A percentile compares a stretch with the other conserved stretches of the same genome.
Evolutionary conservation across 2,797 vertebrate genomes (phyloP).

Genomic region (Taenioides sp.): DNA sequence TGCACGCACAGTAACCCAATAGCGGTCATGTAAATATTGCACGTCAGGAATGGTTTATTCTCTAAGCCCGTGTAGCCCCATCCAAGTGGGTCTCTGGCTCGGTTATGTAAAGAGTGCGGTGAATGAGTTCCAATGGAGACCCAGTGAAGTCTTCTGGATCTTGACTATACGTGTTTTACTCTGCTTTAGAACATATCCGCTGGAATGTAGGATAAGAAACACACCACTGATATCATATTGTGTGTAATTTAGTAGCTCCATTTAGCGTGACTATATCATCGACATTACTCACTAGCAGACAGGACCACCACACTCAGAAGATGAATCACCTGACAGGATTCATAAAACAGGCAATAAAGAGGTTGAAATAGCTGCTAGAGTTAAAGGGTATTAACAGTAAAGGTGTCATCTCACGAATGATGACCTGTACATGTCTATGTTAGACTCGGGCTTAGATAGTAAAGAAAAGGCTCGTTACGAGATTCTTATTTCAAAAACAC

Average conservation of each 20-base stretch:
- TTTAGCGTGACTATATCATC: neutral
- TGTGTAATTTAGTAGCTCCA: conserved; percentile 22
- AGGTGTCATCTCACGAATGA: neutral
- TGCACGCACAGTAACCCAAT: conserved; percentile 45
- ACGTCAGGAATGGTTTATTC: conserved; percentile 45
- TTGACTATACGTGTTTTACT: conserved; percentile 51
- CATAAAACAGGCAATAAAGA: neutral
- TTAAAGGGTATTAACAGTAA: neutral
- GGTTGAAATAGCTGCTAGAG: neutral
- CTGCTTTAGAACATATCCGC: conserved; percentile 55
- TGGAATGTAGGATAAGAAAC: conserved; percentile 53
- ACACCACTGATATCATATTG: conserved; percentile 32
- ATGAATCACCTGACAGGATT: neutral
- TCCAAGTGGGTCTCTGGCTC: conserved; percentile 49
- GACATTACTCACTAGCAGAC: neutral
- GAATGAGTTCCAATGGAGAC: conserved; percentile 47
- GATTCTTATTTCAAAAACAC: no score
- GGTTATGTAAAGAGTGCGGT: conserved; percentile 64
- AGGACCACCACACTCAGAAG: neutral
- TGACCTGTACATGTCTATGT: neutral
- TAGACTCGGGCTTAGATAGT: no score
- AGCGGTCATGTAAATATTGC: conserved; percentile 47
- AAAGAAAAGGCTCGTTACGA: no score
- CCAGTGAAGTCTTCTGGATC: conserved; percentile 49
- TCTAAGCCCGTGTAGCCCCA: conserved; percentile 34